These are phyloP conservation scores for Actias luna DNA, from an alignment of 2,888 invertebrate species.

Conservation along the genomic window DNA sequence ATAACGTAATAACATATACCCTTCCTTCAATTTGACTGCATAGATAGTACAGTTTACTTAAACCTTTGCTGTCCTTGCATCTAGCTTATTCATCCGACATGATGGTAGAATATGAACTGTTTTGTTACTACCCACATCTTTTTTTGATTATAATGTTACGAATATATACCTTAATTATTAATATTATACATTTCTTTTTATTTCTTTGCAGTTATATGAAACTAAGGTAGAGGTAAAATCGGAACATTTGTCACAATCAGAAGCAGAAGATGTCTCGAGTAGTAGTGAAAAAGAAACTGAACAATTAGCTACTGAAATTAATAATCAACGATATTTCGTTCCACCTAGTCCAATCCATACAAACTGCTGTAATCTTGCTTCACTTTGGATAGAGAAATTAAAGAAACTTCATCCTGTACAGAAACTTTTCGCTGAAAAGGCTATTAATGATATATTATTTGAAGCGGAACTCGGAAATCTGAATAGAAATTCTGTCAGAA, in stretches of 20 bases:
- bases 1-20: too few species aligned
- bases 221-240: background rate
- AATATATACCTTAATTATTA: background rate
- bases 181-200: constrained; percentile 19
- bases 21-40: too few species aligned
- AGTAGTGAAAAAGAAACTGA: background rate
- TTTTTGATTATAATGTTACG: too few species aligned
- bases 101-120: background rate
- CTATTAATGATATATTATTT: constrained; percentile 12
- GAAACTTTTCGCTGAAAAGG: constrained; percentile 12
- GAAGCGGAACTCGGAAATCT: constrained; percentile 12
- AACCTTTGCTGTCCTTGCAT: too few species aligned
- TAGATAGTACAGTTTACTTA: too few species aligned
- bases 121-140: background rate
- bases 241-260: background rate
- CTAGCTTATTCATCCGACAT: too few species aligned
- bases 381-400: constrained; percentile 13
- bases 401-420: constrained; percentile 8
- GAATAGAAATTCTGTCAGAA: constrained; percentile 8
- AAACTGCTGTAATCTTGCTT: constrained; percentile 5
- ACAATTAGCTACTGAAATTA: background rate
- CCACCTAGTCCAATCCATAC: background rate
- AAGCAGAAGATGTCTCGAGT: background rate
- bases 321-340: background rate
- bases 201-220: constrained; percentile 2